These are phyloP conservation scores for Acromyrmex echinatior DNA, from an alignment of 1,140 invertebrate genomes.

Conservation along the genomic window DNA sequence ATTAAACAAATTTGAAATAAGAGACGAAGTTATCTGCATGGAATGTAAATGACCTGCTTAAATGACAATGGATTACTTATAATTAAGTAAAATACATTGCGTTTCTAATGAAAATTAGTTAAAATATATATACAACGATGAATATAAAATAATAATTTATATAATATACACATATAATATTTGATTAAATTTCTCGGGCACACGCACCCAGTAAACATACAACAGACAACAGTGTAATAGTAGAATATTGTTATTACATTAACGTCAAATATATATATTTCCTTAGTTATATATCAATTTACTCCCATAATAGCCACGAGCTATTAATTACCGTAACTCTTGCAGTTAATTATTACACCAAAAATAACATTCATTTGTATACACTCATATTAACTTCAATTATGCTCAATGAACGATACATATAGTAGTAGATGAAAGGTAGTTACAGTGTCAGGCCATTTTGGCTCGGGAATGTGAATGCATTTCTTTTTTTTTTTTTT, in stretches of 20 bases:
- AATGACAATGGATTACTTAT: constrained; percentile 60
- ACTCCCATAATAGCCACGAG: constrained; percentile 67
- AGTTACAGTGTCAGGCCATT: constrained; percentile 80
- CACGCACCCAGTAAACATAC: constrained; percentile 78
- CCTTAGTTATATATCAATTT: constrained; percentile 76
- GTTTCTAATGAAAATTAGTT: constrained; percentile 81
- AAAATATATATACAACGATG: constrained; percentile 83
- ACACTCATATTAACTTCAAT: constrained; percentile 81
- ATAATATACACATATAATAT: constrained; percentile 79
- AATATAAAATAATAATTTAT: constrained; percentile 85
- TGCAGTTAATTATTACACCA: constrained; percentile 77
- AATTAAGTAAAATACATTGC: constrained; percentile 76
- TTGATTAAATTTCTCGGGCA: constrained; percentile 80
- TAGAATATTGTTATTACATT: constrained; percentile 84
- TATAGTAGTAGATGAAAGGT: constrained; percentile 80
- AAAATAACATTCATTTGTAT: constrained; percentile 82
- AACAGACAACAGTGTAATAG: constrained; percentile 84
- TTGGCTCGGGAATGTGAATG: constrained; percentile 81
- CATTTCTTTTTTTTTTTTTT: constrained; percentile 74
- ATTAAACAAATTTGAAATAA: constrained; percentile 26
- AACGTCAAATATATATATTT: constrained; percentile 82
- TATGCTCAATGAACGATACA: constrained; percentile 78
- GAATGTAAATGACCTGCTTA: constrained; percentile 51
- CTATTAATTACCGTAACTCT: constrained; percentile 71
- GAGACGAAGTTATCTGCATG: constrained; percentile 17